Percentiles rank a stretch among this genome's conserved stretches.
These are phyloP conservation scores for Pammene fasciana DNA, from an alignment of 2,888 invertebrate genomes.

Conservation along the genomic window DNA sequence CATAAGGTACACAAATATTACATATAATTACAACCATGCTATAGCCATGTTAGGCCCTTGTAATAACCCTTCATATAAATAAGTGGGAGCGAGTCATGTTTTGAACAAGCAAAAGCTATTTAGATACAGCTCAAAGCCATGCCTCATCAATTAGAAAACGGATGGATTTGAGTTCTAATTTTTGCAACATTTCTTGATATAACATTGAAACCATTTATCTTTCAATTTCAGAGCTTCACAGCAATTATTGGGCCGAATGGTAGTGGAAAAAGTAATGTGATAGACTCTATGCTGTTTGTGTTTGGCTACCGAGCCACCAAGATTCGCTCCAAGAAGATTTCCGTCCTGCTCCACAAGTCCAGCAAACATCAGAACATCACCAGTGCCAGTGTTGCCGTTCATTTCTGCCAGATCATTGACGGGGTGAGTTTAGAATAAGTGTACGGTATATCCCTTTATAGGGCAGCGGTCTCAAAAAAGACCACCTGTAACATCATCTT, in stretches of 20 bases:
- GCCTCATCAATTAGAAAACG: too few relatives aligned
- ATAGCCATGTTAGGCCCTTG: too few relatives aligned
- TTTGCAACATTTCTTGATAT: not conserved
- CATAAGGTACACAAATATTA: constrained; percentile 88
- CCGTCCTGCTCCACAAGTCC: constrained; percentile 96
- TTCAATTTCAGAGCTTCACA: constrained; percentile 91
- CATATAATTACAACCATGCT: not conserved
- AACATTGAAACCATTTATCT: not conserved
- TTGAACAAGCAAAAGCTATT: too few relatives aligned
- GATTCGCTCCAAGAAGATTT: constrained; percentile 97
- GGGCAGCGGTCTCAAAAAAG: too few relatives aligned
- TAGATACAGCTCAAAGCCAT: too few relatives aligned
- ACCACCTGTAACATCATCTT: too few relatives aligned
- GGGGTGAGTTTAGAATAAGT: constrained; percentile 78
- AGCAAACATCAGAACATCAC: constrained; percentile 88
- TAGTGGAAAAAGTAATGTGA: constrained; percentile 99
- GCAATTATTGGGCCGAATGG: constrained; percentile 99
- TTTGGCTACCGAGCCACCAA: constrained; percentile 98
- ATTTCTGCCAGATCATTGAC: constrained; percentile 93
- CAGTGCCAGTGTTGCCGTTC: constrained; percentile 93
- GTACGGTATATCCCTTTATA: too few relatives aligned
- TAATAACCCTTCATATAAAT: too few relatives aligned
- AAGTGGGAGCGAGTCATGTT: too few relatives aligned
- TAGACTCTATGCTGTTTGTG: constrained; percentile 99
- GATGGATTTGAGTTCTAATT: too few relatives aligned